A percentile compares a stretch with the other conserved stretches of the same genome.
phyloP scores from a whole-genome alignment of 2,113 vertebrate species.

The Protobothrops mucrosquamatus region DNA sequence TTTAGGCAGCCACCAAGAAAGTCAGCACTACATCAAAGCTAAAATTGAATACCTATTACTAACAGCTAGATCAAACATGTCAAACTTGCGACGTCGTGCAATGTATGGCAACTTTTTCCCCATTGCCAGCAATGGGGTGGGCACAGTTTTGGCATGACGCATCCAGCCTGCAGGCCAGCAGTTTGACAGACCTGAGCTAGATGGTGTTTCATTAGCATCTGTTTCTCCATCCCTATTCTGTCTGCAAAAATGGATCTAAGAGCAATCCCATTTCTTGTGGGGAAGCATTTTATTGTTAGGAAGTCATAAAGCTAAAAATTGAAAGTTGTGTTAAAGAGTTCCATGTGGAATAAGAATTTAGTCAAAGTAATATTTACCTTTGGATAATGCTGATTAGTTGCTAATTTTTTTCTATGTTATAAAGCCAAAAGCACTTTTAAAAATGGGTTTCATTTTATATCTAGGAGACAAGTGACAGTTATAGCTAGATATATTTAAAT shows the following conservation, averaged over 20 bases:
- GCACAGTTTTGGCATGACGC: no score
- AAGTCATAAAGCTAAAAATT: background rate
- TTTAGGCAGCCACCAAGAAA: background rate
- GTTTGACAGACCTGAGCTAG: no score
- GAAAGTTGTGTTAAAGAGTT: background rate
- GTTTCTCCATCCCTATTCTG: background rate
- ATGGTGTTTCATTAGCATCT: background rate
- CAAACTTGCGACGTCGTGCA: accelerated
- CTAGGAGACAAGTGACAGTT: background rate
- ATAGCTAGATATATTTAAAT: background rate
- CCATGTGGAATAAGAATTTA: background rate
- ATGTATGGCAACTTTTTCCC: no score
- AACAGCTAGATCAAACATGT: no score
- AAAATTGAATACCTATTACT: background rate
- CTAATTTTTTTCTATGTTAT: background rate
- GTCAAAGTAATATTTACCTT: background rate
- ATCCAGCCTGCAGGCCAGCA: accelerated
- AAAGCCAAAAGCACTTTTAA: background rate
- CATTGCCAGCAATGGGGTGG: no score
- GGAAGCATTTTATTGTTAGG: background rate
- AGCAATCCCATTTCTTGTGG: background rate
- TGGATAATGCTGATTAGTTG: background rate
- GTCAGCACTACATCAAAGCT: background rate
- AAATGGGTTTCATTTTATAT: background rate
- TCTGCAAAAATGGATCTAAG: background rate